These are phyloP conservation scores for Cydia strobilella DNA, from an alignment of 1,140 invertebrate species.

Conservation along the genomic window DNA sequence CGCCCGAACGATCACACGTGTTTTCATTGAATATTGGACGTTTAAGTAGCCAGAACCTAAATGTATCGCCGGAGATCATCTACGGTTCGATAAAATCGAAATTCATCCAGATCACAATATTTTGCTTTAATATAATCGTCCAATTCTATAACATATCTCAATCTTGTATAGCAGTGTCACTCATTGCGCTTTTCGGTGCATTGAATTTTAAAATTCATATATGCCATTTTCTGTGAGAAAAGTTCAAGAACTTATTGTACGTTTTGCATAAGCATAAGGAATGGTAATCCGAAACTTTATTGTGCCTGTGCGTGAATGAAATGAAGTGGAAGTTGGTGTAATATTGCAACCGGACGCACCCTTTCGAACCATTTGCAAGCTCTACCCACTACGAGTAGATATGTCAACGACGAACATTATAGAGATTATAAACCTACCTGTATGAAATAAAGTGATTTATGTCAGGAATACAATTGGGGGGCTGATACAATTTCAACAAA, in stretches of 20 bases:
- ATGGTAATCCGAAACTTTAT: slow-evolving; percentile 19
- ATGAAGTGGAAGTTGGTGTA: slow-evolving; percentile 63
- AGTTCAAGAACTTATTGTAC: slow-evolving; percentile 5
- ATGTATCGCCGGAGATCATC: slow-evolving; percentile 53
- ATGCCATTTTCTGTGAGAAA: not conserved
- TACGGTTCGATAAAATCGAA: slow-evolving; percentile 48
- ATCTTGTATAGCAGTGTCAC: slow-evolving; percentile 11
- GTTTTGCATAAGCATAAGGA: slow-evolving; percentile 33
- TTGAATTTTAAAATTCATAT: not conserved
- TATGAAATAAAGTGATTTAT: slow-evolving; percentile 35
- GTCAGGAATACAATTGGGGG: no score
- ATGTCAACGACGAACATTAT: no score
- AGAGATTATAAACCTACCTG: slow-evolving; percentile 10
- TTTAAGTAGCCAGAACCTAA: slow-evolving; percentile 48
- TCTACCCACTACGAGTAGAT: slow-evolving; percentile 14
- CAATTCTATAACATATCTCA: not conserved
- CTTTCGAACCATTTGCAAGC: slow-evolving; percentile 40
- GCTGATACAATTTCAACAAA: no score
- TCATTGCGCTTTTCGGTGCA: slow-evolving; percentile 4
- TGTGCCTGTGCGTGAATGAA: slow-evolving; percentile 19
- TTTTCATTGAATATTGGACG: slow-evolving; percentile 64
- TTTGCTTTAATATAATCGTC: slow-evolving; percentile 21
- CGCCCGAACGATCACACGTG: slow-evolving; percentile 62
- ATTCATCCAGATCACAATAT: slow-evolving; percentile 24
- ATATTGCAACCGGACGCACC: slow-evolving; percentile 66